phyloP scores from a whole-genome alignment of 2,888 invertebrate species.

The Miltochrista miniata region DNA sequence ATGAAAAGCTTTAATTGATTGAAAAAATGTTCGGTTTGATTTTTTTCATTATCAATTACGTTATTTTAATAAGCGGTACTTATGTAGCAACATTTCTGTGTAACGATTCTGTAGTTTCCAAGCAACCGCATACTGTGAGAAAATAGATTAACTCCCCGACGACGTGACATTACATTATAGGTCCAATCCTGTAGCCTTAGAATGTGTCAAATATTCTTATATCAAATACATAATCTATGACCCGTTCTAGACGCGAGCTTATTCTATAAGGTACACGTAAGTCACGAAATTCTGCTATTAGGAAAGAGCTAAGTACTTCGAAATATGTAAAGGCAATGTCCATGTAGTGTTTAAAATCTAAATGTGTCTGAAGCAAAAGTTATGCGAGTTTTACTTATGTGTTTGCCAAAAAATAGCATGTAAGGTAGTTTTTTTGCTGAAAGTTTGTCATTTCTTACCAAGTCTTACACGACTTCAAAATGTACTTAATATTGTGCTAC shows the following conservation, averaged over 20 bases:
- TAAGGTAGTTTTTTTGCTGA: conserved; percentile 40
- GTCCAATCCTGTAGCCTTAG: conserved; percentile 20
- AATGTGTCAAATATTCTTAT: conserved; percentile 18
- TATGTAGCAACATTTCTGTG: conserved; percentile 32
- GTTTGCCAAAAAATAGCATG: conserved; percentile 53
- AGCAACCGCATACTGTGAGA: conserved; percentile 8
- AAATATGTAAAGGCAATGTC: conserved; percentile 6
- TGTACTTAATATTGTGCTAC: conserved; percentile 47
- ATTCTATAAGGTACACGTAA: conserved; percentile 5
- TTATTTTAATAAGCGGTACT: conserved; percentile 34
- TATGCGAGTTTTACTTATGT: conserved; percentile 31
- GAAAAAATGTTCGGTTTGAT: conserved; percentile 27
- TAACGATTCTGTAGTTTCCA: conserved; percentile 26
- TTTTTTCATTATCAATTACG: conserved; percentile 33
- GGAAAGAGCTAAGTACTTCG: conserved; percentile 3
- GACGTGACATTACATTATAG: conserved; percentile 14
- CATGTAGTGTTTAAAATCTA: conserved; percentile 5
- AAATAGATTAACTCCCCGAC: conserved; percentile 11
- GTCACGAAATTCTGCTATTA: conserved; percentile 1
- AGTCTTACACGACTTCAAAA: conserved; percentile 25
- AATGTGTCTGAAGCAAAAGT: conserved; percentile 9
- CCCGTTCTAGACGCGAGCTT: conserved; percentile 1
- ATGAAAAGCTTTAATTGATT: conserved; percentile 44
- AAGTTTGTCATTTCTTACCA: conserved; percentile 29
- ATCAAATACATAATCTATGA: conserved; percentile 8